phyloP scores from a whole-genome alignment of 2,113 vertebrate species.

The Irena cyanogastra region DNA sequence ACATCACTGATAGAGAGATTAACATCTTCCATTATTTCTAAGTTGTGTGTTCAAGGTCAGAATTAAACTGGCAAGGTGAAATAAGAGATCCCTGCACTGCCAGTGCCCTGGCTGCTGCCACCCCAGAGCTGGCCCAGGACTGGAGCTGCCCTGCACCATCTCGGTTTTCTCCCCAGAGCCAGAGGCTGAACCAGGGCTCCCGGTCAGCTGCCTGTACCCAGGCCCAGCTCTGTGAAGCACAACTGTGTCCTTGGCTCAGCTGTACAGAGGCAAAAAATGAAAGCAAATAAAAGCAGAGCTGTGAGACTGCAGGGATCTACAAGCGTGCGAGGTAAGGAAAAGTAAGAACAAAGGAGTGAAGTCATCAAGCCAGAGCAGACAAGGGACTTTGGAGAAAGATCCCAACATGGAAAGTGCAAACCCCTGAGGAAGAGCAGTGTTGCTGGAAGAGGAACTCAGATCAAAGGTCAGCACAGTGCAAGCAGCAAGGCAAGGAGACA shows the following conservation, averaged over 20 bases:
- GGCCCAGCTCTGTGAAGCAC: background rate
- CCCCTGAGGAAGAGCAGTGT: background rate
- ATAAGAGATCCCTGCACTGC: background rate
- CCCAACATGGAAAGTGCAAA: background rate
- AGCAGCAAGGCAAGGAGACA: background rate
- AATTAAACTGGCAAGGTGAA: fast-evolving
- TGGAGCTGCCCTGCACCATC: fast-evolving
- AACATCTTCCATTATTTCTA: background rate
- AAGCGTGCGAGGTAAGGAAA: background rate
- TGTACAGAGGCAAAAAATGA: background rate
- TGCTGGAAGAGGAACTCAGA: background rate
- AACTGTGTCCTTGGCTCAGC: background rate
- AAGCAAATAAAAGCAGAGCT: background rate
- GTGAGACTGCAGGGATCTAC: background rate
- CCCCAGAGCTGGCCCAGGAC: fast-evolving
- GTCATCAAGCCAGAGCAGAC: background rate
- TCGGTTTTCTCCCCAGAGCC: fast-evolving
- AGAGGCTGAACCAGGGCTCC: background rate
- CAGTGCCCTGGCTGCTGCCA: fast-evolving
- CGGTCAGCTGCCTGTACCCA: background rate
- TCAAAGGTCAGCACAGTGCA: background rate
- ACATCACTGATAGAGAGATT: background rate
- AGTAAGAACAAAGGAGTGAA: background rate
- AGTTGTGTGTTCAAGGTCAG: background rate
- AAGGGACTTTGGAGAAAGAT: background rate